Evolutionary conservation across 2,113 vertebrate species (phyloP).

Genomic region (Chaetodon auriga): DNA sequence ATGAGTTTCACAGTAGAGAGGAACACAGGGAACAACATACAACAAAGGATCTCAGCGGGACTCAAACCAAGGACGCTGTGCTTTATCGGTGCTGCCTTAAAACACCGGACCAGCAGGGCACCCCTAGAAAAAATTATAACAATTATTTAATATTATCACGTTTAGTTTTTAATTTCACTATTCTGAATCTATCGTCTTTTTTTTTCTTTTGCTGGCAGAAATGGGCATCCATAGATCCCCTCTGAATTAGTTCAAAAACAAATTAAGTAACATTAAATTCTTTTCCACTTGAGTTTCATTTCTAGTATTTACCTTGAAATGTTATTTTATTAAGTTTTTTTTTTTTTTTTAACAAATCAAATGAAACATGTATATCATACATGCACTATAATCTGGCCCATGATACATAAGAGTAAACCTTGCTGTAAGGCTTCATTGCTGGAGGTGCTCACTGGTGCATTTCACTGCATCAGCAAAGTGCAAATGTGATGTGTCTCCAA

Average conservation of each 20-base stretch:
- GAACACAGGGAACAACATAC: background rate
- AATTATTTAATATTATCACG: too few species aligned
- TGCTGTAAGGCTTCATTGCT: background rate
- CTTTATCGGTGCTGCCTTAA: background rate
- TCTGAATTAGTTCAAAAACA: too few species aligned
- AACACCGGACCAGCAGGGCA: background rate
- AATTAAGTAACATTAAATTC: too few species aligned
- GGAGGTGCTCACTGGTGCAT: background rate
- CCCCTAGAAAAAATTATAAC: too few species aligned
- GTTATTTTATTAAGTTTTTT: too few species aligned
- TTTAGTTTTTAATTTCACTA: background rate
- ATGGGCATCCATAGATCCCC: too few species aligned
- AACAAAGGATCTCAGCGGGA: background rate
- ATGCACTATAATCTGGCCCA: background rate
- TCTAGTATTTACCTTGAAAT: too few species aligned
- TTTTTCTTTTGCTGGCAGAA: background rate
- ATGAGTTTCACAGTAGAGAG: background rate
- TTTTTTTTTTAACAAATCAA: background rate
- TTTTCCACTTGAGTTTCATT: too few species aligned
- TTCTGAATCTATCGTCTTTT: background rate
- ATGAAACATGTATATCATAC: background rate
- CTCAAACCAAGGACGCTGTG: background rate
- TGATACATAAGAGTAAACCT: background rate
- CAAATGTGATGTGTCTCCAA: background rate
- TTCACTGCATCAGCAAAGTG: background rate